Conservation (phyloP, 2,888 invertebrate species). For the Prenolepis imparis region DNA sequence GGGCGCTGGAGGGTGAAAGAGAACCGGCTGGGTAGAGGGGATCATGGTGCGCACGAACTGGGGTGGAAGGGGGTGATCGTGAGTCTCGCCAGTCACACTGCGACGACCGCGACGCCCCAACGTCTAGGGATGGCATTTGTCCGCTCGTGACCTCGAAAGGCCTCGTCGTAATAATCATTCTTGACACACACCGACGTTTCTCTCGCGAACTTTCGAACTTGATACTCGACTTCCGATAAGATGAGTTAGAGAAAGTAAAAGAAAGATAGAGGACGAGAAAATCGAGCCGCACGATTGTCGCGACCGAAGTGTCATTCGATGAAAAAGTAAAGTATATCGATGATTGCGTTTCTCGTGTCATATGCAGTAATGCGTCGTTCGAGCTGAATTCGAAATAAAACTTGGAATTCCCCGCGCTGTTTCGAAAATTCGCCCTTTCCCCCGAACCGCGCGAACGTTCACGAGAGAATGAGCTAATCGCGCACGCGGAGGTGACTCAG, state of each 20-base stretch:
- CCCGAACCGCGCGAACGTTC: constrained; percentile 27
- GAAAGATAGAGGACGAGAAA: background rate
- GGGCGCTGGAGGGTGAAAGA: constrained; percentile 70
- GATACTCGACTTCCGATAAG: constrained; percentile 24
- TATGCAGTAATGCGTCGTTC: constrained; percentile 30
- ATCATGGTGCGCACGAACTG: constrained; percentile 45
- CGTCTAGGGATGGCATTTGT: constrained; percentile 83
- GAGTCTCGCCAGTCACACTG: constrained; percentile 85
- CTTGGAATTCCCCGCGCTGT: background rate
- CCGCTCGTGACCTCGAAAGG: constrained; percentile 73
- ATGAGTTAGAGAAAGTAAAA: constrained; percentile 30
- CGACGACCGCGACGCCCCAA: constrained; percentile 85
- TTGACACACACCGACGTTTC: constrained; percentile 20
- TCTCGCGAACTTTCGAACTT: constrained; percentile 15
- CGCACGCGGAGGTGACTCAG: constrained; percentile 63
- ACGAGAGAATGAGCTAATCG: constrained; percentile 73
- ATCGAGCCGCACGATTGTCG: background rate
- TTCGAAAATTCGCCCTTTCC: constrained; percentile 13
- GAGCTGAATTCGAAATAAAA: constrained; percentile 30
- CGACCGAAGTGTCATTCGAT: constrained; percentile 4
- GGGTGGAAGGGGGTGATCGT: constrained; percentile 75
- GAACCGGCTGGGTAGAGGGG: constrained; percentile 71
- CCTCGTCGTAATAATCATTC: constrained; percentile 62
- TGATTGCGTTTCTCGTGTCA: constrained; percentile 18
- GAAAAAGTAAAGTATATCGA: constrained; percentile 7